Base-by-base conservation (phyloP, 2,888 invertebrate genomes). In the Falcaria lacertinaria region DNA sequence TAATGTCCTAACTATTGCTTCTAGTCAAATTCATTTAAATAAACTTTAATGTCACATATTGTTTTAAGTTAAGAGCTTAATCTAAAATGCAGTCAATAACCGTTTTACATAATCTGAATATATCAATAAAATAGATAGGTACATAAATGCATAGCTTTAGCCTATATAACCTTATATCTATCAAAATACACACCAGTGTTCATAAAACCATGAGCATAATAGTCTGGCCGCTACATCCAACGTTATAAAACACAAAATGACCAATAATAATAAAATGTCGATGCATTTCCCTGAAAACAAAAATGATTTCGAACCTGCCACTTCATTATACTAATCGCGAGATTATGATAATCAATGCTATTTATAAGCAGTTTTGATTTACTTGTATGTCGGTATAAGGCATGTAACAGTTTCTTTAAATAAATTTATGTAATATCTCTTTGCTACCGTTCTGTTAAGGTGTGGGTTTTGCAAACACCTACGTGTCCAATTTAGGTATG, bases 301-400 rank as follows among this genome's bases (percentile, higher is more conserved):
- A 36, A 64, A 68, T 64, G 66, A 67, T 75, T 76, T 74, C 69
- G 60, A 76, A 78, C 75, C 69, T 60, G 76, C 80, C 74, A 74
- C 73, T 76, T 83, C 69, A 80, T 86, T 88, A 87, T 88, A 79
- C 83, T 87, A 86, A 88, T 85, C 57, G 82, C 70, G 50, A 69
- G 78, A 88, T 88, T 88, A 89, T 89, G 87, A 71, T 75, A 89
- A 89, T 88, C 57, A 44, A 45, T 64, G 70, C 76, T 76, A 79
- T 83, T 80, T 81, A 74, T 80, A 84, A 84, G 80, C 81, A 57
- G 75, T 74, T 84, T 81, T 85, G 85, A 83, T 83, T 83, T 84
- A 85, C 78, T 70, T 75, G 75, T 69, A 64, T 69, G 70, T 65
- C 68, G 60, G 69, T 71, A 63, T 72, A 73, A 57, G 59, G 64